Evolutionary conservation across 2,888 invertebrate species (phyloP).

Genomic region (Leptopterna dolabrata): DNA sequence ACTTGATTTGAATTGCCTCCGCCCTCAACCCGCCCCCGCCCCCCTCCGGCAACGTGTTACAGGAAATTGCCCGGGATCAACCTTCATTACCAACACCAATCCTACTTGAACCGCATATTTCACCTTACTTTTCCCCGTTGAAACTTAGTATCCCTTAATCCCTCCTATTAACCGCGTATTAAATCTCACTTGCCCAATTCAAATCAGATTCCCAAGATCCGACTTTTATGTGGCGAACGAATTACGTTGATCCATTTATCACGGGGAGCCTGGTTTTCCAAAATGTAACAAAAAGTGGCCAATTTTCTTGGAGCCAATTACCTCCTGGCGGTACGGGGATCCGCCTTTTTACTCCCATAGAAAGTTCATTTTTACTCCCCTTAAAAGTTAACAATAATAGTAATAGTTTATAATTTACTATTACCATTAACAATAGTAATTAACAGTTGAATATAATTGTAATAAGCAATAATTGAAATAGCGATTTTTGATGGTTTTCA

Average conservation of each 20-base stretch:
- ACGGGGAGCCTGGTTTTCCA: too few species aligned
- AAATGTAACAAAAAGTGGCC: too few species aligned
- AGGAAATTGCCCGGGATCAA: slow-evolving; percentile 60
- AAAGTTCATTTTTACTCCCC: too few species aligned
- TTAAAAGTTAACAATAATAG: too few species aligned
- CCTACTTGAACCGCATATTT: slow-evolving; percentile 52
- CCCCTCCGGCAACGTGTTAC: slow-evolving; percentile 50
- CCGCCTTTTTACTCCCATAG: too few species aligned
- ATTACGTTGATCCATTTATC: neutral
- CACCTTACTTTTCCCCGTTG: slow-evolving; percentile 52
- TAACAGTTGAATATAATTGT: too few species aligned
- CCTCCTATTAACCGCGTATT: slow-evolving; percentile 43
- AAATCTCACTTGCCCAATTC: slow-evolving; percentile 35
- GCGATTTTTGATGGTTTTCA: too few species aligned
- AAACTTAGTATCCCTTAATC: slow-evolving; percentile 38
- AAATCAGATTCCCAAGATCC: slow-evolving; percentile 4
- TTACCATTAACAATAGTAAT: too few species aligned
- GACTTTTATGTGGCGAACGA: neutral
- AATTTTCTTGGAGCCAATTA: too few species aligned
- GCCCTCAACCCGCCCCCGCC: slow-evolving; percentile 28
- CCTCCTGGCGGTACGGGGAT: too few species aligned
- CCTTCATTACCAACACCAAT: slow-evolving; percentile 59
- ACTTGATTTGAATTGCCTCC: slow-evolving; percentile 62
- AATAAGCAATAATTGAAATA: too few species aligned
- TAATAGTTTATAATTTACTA: too few species aligned